Conservation (phyloP, 2,797 vertebrate genomes). For the Oceanodroma leucorhoa region DNA sequence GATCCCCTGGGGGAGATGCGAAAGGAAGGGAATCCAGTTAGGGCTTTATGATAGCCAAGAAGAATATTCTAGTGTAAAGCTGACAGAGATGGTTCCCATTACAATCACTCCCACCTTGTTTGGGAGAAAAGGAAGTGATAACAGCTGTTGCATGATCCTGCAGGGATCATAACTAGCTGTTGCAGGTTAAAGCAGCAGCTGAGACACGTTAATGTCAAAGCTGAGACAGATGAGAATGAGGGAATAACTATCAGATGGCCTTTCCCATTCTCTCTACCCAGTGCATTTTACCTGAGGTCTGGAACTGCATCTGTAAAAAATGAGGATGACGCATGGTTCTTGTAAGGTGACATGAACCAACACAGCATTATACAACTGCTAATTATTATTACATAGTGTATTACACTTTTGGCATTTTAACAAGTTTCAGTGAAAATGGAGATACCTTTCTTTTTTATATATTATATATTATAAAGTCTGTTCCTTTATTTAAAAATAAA, state of each 20-base stretch:
- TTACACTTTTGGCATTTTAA: not conserved
- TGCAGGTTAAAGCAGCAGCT: not conserved
- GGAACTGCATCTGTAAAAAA: not conserved
- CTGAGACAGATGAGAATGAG: not conserved
- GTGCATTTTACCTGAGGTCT: not conserved
- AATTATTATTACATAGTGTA: not conserved
- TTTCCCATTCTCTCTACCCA: not conserved
- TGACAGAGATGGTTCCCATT: not conserved
- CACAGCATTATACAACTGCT: not conserved
- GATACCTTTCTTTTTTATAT: not conserved
- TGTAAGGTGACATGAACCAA: not conserved
- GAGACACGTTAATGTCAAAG: not conserved
- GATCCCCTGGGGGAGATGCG: not conserved
- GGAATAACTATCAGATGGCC: not conserved
- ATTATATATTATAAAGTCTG: not conserved
- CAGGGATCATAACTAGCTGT: not conserved
- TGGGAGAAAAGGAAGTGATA: not conserved
- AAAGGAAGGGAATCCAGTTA: not conserved
- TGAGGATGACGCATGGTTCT: not conserved
- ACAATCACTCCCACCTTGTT: not conserved
- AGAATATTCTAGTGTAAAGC: not conserved
- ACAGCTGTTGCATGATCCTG: not conserved
- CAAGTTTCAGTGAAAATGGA: not conserved
- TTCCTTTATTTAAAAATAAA: not conserved
- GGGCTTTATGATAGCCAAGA: not conserved